These are phyloP conservation scores for Odontocolon sp. DNA, from an alignment of 2,888 invertebrate genomes.

Conservation along the genomic window DNA sequence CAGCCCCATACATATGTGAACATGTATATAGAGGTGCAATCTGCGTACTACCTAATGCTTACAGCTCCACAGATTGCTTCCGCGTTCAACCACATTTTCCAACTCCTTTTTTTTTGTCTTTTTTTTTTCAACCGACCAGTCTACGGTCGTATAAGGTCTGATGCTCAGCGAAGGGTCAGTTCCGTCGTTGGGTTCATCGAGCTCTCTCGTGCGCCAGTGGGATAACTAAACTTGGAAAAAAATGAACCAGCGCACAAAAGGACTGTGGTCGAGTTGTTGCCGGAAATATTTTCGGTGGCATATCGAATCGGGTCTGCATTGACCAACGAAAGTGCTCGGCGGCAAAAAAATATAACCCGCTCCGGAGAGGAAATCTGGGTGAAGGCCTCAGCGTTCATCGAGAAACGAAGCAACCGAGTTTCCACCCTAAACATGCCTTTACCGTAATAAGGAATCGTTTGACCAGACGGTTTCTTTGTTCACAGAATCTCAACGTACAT, in stretches of 20 bases:
- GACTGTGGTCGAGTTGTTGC: constrained; percentile 73
- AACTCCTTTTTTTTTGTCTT: constrained; percentile 40
- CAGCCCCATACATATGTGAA: constrained; percentile 35
- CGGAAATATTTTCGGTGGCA: constrained; percentile 67
- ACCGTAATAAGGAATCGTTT: background rate
- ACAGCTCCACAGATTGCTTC: constrained; percentile 59
- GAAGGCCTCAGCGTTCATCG: constrained; percentile 46
- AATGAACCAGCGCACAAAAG: constrained; percentile 63
- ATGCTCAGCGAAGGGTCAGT: background rate
- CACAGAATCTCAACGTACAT: background rate
- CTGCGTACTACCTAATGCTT: constrained; percentile 40
- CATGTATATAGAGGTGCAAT: too few relatives aligned
- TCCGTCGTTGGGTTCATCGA: constrained; percentile 1
- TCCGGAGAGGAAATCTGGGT: constrained; percentile 64
- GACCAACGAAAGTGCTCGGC: constrained; percentile 33
- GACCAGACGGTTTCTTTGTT: background rate
- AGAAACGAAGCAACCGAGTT: constrained; percentile 27
- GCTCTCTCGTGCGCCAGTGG: background rate
- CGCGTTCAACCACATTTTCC: constrained; percentile 57
- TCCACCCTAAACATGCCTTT: constrained; percentile 15
- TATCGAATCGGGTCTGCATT: constrained; percentile 50
- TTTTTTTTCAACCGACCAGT: constrained; percentile 26
- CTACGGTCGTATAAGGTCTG: constrained; percentile 7
- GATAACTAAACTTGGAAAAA: constrained; percentile 15
- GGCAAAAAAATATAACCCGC: constrained; percentile 45